These are phyloP conservation scores for Thumatha senex DNA, from an alignment of 2,888 invertebrate genomes.

Conservation along the genomic window DNA sequence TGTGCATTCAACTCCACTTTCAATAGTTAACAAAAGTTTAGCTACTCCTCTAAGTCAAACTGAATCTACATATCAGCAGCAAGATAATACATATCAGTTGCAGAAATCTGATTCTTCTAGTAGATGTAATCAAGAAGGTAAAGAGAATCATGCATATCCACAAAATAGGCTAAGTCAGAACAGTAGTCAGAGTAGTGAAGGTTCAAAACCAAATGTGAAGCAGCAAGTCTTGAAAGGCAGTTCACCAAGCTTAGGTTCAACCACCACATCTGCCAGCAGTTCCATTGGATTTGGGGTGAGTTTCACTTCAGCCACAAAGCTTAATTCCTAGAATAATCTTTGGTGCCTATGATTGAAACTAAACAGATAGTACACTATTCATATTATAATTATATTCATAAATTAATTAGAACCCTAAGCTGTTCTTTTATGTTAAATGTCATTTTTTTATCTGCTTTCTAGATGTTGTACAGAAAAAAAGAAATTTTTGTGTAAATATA, in stretches of 20 bases:
- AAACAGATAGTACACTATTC: too few relatives aligned
- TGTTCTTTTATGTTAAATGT: too few relatives aligned
- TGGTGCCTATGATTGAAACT: too few relatives aligned
- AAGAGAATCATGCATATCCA: constrained; percentile 82
- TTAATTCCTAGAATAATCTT: too few relatives aligned
- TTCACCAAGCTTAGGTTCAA: constrained; percentile 70
- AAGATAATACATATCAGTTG: constrained; percentile 79
- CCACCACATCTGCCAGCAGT: constrained; percentile 60
- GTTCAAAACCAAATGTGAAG: constrained; percentile 58
- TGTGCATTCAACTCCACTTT: constrained; percentile 79
- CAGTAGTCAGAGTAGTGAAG: constrained; percentile 66
- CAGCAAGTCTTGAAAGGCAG: constrained; percentile 67
- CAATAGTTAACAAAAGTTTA: constrained; percentile 85
- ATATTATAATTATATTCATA: too few relatives aligned
- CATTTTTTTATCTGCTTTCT: too few relatives aligned
- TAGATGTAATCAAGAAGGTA: constrained; percentile 81
- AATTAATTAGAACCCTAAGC: too few relatives aligned
- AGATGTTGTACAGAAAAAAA: too few relatives aligned
- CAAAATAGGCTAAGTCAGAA: constrained; percentile 77
- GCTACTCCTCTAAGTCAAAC: constrained; percentile 86
- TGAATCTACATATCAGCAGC: constrained; percentile 80
- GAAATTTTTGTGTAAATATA: not conserved
- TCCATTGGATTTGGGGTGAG: constrained; percentile 79
- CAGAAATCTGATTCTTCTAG: constrained; percentile 80
- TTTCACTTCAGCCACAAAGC: not conserved